Evolutionary conservation across 2,888 invertebrate genomes (phyloP), one percentile per base, ranked within the genome.

Genomic region (Steromphala cineraria): DNA sequence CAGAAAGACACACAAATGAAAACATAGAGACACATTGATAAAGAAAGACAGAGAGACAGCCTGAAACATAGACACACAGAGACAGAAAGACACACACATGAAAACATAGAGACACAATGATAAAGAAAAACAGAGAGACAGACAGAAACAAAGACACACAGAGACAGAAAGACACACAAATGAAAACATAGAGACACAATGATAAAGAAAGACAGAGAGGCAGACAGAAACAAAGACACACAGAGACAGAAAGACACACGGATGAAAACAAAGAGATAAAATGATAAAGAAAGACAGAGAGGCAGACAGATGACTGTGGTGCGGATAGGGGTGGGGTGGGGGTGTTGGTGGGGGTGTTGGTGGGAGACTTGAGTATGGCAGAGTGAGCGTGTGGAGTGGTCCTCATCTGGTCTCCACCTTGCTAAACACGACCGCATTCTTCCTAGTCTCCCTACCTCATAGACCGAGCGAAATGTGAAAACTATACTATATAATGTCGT

Each of bases 1-100:
- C 53, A 80, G 79, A 74, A 19, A 75, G 75, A 80, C n/a, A 53
- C 67, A 52, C 53, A 52, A 36, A 80, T 75, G 24, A 28, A 80
- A 36, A 75, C 62, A 80, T 40, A 75, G 46, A 75, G 80, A 80
- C n/a, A 52, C 67, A 52, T 53, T 53, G 40, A 67, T 46, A 71
- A 53, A 81, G 52, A 67, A 62, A 76, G 67, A 28, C 53, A 55
- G 28, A 80, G 56, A 36, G 55, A 13, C 10, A 13, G 46, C 13
- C 36, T 4, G 36, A 36, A 36, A 4, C 7, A 36, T 2, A 36
- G 36, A 36, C 19, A 77, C 52, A 80, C 15, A 53, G 71, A 53
- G 55, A 71, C 21, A 67, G 62, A 71, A 52, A 82, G 31, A 71
- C 62, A 77, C 46, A 31, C 55, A 55, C n/a, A n/a, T n/a, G n/a